Evolutionary conservation across 1,140 invertebrate genomes (phyloP).

Genomic region (Tetragnatha versicolor): DNA sequence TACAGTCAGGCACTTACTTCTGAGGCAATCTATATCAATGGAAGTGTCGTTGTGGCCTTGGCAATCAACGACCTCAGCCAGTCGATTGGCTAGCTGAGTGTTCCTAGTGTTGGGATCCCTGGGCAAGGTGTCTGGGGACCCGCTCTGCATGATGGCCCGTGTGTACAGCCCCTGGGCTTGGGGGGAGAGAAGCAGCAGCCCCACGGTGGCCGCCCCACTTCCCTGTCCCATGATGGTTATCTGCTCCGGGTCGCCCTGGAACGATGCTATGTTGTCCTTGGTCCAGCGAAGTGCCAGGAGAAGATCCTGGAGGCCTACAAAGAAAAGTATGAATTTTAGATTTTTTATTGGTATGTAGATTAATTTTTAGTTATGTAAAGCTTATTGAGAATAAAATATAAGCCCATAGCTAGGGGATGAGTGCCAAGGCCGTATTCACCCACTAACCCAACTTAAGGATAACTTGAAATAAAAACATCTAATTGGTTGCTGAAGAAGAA

Average conservation of each 20-base stretch:
- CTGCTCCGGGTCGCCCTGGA: conserved; percentile 77
- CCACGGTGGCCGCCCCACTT: conserved; percentile 68
- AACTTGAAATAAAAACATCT: no score
- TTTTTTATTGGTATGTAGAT: neutral
- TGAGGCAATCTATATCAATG: neutral
- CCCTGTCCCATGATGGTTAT: conserved; percentile 67
- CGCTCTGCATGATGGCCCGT: conserved; percentile 66
- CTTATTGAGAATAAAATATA: no score
- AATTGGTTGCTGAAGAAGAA: neutral
- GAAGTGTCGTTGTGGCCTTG: neutral
- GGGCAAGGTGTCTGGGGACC: conserved; percentile 45
- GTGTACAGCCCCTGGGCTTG: conserved; percentile 41
- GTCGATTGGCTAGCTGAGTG: neutral
- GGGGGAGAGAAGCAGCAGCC: conserved; percentile 72
- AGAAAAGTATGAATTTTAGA: neutral
- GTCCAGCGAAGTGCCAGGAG: conserved; percentile 79
- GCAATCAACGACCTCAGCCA: neutral
- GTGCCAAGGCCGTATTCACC: no score
- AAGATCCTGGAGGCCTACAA: conserved; percentile 76
- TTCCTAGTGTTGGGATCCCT: neutral
- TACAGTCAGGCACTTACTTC: no score
- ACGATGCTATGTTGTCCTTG: conserved; percentile 77
- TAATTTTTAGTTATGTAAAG: no score
- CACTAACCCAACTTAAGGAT: no score
- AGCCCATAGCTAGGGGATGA: no score